Conservation (phyloP, 2,888 invertebrate genomes). For the Apamea epomidion region DNA sequence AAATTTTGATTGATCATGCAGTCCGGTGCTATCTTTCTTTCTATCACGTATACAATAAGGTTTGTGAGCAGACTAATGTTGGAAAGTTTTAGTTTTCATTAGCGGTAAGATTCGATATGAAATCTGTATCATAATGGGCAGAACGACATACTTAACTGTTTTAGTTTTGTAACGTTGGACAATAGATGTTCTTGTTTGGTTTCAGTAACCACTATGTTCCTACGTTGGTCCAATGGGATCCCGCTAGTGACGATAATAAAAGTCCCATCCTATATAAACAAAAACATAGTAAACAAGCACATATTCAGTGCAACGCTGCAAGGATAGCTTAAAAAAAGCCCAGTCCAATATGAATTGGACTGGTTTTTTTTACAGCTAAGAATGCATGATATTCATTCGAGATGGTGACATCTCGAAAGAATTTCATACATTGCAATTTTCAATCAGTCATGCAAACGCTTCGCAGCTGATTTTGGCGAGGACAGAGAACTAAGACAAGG, state of each 20-base stretch:
- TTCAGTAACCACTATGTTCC: not conserved
- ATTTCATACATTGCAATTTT: not conserved
- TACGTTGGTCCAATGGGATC: not conserved
- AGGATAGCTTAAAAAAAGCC: too few species aligned
- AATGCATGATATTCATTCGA: not conserved
- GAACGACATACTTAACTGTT: slow-evolving; percentile 12
- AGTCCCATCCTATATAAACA: not conserved
- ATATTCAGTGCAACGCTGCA: not conserved
- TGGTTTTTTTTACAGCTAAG: not conserved
- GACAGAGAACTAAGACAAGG: not conserved
- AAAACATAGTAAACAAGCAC: not conserved
- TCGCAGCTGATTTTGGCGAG: not conserved
- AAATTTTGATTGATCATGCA: slow-evolving; percentile 79
- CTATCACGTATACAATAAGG: slow-evolving; percentile 68
- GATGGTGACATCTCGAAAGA: not conserved
- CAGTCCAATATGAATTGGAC: not conserved
- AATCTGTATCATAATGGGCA: slow-evolving; percentile 41
- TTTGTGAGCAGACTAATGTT: slow-evolving; percentile 61
- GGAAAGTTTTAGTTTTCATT: slow-evolving; percentile 67
- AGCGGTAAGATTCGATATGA: slow-evolving; percentile 45
- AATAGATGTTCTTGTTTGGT: slow-evolving; percentile 3
- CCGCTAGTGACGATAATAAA: not conserved
- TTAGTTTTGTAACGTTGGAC: not conserved
- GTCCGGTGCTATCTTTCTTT: slow-evolving; percentile 63
- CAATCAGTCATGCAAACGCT: not conserved